Conservation (phyloP, 2,113 vertebrate genomes). For the Thymallus thymallus region DNA sequence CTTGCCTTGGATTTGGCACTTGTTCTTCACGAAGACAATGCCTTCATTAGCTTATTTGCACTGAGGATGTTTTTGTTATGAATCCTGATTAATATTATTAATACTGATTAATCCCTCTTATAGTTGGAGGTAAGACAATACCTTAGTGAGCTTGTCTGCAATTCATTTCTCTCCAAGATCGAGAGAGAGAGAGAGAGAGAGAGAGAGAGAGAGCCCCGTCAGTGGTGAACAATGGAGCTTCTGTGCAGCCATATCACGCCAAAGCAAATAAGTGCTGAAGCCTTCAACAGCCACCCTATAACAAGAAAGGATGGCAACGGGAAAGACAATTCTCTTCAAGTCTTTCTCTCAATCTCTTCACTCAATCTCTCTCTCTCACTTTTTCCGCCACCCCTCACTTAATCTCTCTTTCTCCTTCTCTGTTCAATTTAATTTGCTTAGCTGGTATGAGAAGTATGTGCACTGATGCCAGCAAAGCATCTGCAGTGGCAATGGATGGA, state of each 20-base stretch:
- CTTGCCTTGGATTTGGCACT: conserved; percentile 4
- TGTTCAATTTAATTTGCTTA: conserved; percentile 54
- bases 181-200: too few species aligned
- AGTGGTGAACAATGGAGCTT: too few species aligned
- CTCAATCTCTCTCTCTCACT: conserved; percentile 6
- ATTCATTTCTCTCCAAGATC: too few species aligned
- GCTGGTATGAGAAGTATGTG: conserved; percentile 62
- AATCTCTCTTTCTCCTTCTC: conserved; percentile 23
- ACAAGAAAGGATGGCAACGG: too few species aligned
- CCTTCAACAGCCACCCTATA: too few species aligned
- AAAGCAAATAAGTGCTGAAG: too few species aligned
- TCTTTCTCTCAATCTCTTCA: conserved; percentile 8
- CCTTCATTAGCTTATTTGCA: background rate
- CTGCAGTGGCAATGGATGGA: conserved; percentile 59
- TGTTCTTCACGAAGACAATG: background rate
- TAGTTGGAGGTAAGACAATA: too few species aligned
- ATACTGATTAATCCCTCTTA: too few species aligned
- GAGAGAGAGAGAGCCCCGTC: too few species aligned
- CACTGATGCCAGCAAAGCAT: conserved; percentile 61
- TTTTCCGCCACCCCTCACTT: conserved; percentile 46
- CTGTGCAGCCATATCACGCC: too few species aligned
- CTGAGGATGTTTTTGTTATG: background rate
- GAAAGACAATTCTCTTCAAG: background rate
- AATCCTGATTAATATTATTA: too few species aligned
- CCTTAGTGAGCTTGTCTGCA: too few species aligned